phyloP scores from a whole-genome alignment of 2,113 vertebrate genomes.

The Myrmophylax atrothorax region DNA sequence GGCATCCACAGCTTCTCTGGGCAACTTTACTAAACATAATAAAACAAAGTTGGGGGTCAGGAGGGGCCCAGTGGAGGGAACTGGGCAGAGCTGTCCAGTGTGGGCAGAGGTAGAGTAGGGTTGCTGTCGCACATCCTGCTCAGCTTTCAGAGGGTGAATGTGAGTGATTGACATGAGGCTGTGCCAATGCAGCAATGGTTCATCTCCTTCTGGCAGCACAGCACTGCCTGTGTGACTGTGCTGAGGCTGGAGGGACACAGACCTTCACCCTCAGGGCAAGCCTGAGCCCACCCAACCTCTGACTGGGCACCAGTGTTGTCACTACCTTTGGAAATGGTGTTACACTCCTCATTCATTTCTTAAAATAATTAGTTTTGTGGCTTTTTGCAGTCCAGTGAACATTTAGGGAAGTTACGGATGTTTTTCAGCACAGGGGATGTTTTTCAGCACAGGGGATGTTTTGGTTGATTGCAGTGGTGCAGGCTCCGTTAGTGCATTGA shows the following conservation, averaged over 20 bases:
- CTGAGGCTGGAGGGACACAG: not conserved
- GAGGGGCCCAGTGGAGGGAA: fast-evolving
- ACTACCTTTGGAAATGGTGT: not conserved
- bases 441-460: fast-evolving
- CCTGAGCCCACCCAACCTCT: not conserved
- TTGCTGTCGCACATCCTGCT: not conserved
- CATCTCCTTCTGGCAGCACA: not conserved
- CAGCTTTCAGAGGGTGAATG: not conserved
- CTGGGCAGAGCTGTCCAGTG: not conserved
- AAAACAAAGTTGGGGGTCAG: not conserved
- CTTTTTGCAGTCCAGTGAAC: not conserved
- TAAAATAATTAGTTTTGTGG: not conserved
- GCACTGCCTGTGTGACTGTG: not conserved
- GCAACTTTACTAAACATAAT: not conserved
- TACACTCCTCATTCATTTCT: not conserved
- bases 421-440: fast-evolving
- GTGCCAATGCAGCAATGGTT: not conserved
- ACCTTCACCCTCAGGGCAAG: not conserved
- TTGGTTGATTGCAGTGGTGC: not conserved
- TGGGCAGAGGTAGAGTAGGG: not conserved
- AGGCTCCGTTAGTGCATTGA: fast-evolving
- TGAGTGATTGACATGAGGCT: fast-evolving
- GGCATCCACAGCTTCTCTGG: not conserved
- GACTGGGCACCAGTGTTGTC: fast-evolving
- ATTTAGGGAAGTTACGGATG: not conserved